phyloP scores from a whole-genome alignment of 2,113 vertebrate genomes.

The Anser cygnoides region DNA sequence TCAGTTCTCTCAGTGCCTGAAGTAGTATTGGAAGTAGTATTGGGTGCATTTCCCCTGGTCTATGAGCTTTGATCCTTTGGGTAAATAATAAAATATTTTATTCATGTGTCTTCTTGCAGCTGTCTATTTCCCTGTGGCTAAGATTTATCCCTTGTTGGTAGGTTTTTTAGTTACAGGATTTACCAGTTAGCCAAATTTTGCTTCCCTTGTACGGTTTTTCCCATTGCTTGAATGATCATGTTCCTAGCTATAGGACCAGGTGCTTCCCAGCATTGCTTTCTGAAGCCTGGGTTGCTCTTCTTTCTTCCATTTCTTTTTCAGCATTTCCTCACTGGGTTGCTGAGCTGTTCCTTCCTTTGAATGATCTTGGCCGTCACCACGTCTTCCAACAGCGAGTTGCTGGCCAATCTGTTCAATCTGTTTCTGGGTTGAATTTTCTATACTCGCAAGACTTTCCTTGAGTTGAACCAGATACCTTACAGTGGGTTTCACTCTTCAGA shows the following conservation, averaged over 20 bases:
- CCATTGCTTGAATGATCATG: rapidly evolving
- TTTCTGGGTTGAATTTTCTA: not conserved
- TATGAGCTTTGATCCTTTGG: not conserved
- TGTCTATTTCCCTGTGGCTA: not conserved
- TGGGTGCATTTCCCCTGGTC: not conserved
- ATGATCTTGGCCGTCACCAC: not conserved
- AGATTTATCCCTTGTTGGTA: not conserved
- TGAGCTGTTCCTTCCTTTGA: not conserved
- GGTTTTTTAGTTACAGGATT: not conserved
- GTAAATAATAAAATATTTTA: not conserved
- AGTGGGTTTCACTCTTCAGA: not conserved
- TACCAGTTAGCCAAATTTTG: not conserved
- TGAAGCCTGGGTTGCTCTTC: not conserved
- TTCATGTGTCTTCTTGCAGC: not conserved
- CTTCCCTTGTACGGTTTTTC: not conserved
- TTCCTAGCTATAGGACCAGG: not conserved
- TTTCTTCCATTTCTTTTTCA: not conserved
- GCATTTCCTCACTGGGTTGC: not conserved
- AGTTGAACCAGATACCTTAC: not conserved
- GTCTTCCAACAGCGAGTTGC: not conserved
- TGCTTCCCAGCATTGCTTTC: not conserved
- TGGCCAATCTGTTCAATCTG: not conserved
- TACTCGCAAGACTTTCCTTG: not conserved
- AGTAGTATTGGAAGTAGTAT: not conserved
- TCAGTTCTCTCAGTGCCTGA: not conserved